Percentiles rank a stretch among this genome's conserved stretches.
These are phyloP conservation scores for Lagopus muta DNA, from an alignment of 2,113 vertebrate genomes.

Conservation along the genomic window DNA sequence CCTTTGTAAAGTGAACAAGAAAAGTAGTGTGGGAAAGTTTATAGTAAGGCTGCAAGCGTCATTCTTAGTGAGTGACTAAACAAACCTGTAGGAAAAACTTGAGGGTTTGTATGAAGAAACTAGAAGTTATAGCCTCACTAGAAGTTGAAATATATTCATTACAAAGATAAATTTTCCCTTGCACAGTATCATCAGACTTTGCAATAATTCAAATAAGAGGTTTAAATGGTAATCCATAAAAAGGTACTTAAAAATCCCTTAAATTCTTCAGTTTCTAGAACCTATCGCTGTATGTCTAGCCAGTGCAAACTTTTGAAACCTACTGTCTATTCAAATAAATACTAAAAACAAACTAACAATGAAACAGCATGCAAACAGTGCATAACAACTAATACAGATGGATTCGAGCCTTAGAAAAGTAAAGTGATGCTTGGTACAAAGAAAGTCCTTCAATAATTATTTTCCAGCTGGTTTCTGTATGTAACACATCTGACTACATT, in stretches of 20 bases:
- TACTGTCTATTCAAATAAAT: background rate
- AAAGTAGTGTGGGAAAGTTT: slow-evolving; percentile 65
- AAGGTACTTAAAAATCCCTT: background rate
- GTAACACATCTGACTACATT: background rate
- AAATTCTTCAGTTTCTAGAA: background rate
- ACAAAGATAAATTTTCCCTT: background rate
- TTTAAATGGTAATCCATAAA: background rate
- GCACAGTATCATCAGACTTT: background rate
- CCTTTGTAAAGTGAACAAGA: background rate
- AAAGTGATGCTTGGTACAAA: background rate
- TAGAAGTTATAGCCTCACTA: background rate
- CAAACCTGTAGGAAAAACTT: slow-evolving; percentile 34
- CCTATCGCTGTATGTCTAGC: background rate
- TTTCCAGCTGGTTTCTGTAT: slow-evolving; percentile 24
- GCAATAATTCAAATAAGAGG: background rate
- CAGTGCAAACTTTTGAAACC: background rate
- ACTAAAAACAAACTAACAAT: background rate
- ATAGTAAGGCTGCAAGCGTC: background rate
- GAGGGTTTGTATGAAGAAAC: background rate
- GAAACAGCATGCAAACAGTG: background rate
- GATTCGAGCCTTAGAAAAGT: background rate
- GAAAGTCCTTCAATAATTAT: background rate
- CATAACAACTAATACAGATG: background rate
- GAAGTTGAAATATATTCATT: background rate
- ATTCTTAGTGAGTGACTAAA: slow-evolving; percentile 48